phyloP scores from a whole-genome alignment of 2,113 vertebrate species.

The Hippolais icterina region DNA sequence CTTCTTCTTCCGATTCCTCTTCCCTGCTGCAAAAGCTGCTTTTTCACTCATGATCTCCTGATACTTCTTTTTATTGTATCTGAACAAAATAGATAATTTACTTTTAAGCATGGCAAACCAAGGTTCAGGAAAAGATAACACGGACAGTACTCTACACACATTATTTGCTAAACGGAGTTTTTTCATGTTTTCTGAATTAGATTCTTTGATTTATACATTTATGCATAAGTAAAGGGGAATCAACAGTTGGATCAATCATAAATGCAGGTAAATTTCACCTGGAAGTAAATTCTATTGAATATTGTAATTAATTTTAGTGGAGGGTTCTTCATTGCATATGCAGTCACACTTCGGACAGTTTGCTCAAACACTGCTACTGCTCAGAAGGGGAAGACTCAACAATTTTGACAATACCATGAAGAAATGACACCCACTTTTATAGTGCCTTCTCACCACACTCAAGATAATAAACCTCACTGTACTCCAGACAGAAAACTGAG shows the following conservation, averaged over 20 bases:
- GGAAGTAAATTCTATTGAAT: not conserved
- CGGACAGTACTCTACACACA: not conserved
- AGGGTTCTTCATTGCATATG: not conserved
- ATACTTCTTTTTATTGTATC: slow-evolving; percentile 92
- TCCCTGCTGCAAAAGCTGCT: slow-evolving; percentile 85
- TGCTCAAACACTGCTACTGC: not conserved
- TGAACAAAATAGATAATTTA: slow-evolving; percentile 72
- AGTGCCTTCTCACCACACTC: not conserved
- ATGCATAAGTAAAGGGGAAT: not conserved
- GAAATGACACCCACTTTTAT: not conserved
- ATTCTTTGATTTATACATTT: not conserved
- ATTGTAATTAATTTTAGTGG: not conserved
- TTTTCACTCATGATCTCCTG: slow-evolving; percentile 88
- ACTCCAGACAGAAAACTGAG: not conserved
- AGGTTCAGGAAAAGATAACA: slow-evolving; percentile 13
- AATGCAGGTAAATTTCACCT: not conserved
- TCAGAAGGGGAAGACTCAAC: not conserved
- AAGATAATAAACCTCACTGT: not conserved
- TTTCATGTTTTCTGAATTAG: not conserved
- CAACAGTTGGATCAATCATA: not conserved
- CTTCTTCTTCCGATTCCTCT: slow-evolving; percentile 86
- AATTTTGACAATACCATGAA: not conserved
- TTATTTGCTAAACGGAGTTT: not conserved
- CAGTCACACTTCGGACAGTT: not conserved
- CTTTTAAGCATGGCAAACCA: slow-evolving; percentile 26